Base-by-base conservation (phyloP, 2,797 vertebrate genomes). In the Enoplosus armatus region DNA sequence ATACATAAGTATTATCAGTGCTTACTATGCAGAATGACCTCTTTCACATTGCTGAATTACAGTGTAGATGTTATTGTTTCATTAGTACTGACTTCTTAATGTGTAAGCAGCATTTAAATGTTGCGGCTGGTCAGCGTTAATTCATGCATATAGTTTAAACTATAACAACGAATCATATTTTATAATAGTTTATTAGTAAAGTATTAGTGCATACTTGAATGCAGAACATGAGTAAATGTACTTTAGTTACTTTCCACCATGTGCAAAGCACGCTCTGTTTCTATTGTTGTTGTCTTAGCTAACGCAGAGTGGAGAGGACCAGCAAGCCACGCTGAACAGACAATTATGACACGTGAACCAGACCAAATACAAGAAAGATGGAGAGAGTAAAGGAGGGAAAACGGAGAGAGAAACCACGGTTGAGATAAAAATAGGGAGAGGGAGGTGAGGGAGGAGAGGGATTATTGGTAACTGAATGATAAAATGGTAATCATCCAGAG, bases 381-480 rank as follows among this genome's bases (percentile, higher is more conserved):
- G 55, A 48, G 14, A 15, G 12, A 45, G 18, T 5, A 45, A 24
- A 9, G 35, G 53, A 15, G 35, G 3, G 6, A 55, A 69, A 51
- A 15, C 3, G 9, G 12, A 47, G 24, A 39, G 59, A 50, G 35
- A 55, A 72, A 67, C 4, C 54, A 3, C 26, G n/a, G 45, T 10
- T 15, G 51, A 60, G 27, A 53, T 62, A 20, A 66, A 74, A 41
- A 64, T 31, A 64, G 37, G 65, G 22, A 51, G 43, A 55, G n/a
- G 24, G 55, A 63, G 65, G 54, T 3, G 29, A 60, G 63, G 56
- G 47, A 72, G 20, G 33, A 83, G 55, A 62, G 9, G 60, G 76
- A 83, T 87, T 77, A 79, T 66, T 77, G 66, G 80, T 87, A 85
- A 90, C 81, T 87, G 84, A 86, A 84, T 84, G 83, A 83, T 86